Evolutionary conservation across 2,797 vertebrate genomes (phyloP), one percentile per base, ranked within the genome.

Genomic region (Eutrigla gurnardus): DNA sequence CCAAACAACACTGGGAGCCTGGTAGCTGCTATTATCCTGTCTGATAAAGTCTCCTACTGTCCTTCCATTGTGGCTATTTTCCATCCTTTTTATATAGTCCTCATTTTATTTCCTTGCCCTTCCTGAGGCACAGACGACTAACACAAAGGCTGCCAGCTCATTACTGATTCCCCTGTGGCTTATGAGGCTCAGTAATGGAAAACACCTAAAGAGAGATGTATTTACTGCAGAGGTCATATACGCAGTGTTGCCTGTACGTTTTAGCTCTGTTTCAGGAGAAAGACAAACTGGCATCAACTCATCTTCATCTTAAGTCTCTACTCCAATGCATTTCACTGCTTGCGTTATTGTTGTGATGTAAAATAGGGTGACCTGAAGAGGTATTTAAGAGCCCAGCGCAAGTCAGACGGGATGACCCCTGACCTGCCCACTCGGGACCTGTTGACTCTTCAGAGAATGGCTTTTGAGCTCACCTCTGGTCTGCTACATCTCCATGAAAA

Each of bases 401-500:
- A 96, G 88, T 95, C 96, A 0, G 96, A 97, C 61, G 97, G 97
- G 60, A 94, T 97, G 94, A 97, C 96, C 66, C 97, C 97, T 4
- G 96, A 97, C 85, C 94, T 97, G 65, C 94, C 96, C 18, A 96
- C 94, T 13, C 93, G 96, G 57, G 97, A 97, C 78, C 93, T 97
- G 55, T 82, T 96, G 86, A 97, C 96, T 7, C 92, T 98, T 67
- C 97, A 97, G 91, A 94, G 97, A 71, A 97, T 98, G 97, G 97
- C 97, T 42, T 96, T 96, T 73, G 97, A 98, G 94, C 96, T 98
- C 81, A 95, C 97, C 1, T 96, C 96, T 0, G 97, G 97, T 49
- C 95, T 98, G 68, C 93, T 97, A 7, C 97, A 98, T 73, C 96
- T 97, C 64, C 97, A 97, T 73, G 96, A 96, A 65, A 97, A 97